Evolutionary conservation across 2,113 vertebrate species (phyloP).

Genomic region (Dinomys branickii): DNA sequence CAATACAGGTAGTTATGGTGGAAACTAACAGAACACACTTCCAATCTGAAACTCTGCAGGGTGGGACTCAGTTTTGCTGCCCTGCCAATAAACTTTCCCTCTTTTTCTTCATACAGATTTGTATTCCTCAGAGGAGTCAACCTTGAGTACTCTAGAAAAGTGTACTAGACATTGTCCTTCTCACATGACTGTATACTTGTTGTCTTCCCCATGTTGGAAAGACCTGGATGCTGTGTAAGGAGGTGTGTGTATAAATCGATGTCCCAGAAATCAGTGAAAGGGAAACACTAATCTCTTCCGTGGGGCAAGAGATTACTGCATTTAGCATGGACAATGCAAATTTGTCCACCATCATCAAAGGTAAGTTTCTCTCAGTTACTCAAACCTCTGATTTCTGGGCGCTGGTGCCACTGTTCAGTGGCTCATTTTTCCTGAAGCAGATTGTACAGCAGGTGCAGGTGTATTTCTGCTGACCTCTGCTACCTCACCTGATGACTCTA

Average conservation of each 20-base stretch:
- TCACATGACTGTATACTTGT: neutral
- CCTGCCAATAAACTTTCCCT: neutral
- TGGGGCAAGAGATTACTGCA: neutral
- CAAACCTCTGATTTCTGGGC: neutral
- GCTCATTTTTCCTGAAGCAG: neutral
- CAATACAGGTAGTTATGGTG: neutral
- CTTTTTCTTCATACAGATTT: neutral
- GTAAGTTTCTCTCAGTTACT: neutral
- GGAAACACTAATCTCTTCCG: neutral
- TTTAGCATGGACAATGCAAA: neutral
- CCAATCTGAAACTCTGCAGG: neutral
- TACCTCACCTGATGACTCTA: neutral
- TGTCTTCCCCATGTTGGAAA: neutral
- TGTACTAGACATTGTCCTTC: neutral
- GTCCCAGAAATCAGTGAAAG: neutral
- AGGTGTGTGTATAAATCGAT: neutral
- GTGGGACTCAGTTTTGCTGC: neutral
- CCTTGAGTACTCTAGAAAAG: neutral
- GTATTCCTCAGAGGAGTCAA: neutral
- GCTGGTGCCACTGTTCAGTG: neutral
- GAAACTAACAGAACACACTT: slow-evolving; percentile 16
- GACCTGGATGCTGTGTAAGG: neutral
- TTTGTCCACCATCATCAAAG: neutral
- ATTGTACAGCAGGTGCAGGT: neutral
- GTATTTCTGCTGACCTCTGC: neutral